Conservation (phyloP, 2,113 vertebrate species). For the Catagonus wagneri region DNA sequence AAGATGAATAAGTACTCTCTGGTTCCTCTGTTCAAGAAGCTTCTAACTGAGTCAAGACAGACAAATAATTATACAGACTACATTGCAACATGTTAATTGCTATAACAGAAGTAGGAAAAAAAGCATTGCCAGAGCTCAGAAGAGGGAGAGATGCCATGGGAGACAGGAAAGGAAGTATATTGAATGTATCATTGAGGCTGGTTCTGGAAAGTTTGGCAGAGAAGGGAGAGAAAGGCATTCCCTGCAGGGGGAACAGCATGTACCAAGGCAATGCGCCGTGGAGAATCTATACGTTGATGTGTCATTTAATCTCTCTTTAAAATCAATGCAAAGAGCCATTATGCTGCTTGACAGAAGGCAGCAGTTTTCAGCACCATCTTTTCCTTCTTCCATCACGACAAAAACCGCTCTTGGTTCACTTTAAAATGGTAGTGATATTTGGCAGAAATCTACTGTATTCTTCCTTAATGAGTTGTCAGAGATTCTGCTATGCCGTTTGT, state of each 20-base stretch:
- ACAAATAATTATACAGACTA: not conserved
- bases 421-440: not conserved
- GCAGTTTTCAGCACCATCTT: not conserved
- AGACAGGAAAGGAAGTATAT: not conserved
- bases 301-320: not conserved
- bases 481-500: slow-evolving; percentile 74
- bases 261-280: not conserved
- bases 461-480: slow-evolving; percentile 84
- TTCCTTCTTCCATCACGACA: not conserved
- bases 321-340: not conserved
- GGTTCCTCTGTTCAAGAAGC: not conserved
- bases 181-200: not conserved
- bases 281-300: not conserved
- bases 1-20: not conserved
- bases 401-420: not conserved
- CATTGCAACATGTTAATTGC: not conserved
- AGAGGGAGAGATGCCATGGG: not conserved
- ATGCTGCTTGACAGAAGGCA: not conserved
- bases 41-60: not conserved
- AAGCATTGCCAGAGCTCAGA: not conserved
- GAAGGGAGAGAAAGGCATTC: not conserved
- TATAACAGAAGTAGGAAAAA: not conserved
- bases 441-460: slow-evolving; percentile 68
- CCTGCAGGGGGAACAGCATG: not conserved
- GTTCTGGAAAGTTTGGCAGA: not conserved